These are phyloP conservation scores for Arctocebus calabarensis DNA, from an alignment of 2,797 vertebrate species.

Conservation along the genomic window DNA sequence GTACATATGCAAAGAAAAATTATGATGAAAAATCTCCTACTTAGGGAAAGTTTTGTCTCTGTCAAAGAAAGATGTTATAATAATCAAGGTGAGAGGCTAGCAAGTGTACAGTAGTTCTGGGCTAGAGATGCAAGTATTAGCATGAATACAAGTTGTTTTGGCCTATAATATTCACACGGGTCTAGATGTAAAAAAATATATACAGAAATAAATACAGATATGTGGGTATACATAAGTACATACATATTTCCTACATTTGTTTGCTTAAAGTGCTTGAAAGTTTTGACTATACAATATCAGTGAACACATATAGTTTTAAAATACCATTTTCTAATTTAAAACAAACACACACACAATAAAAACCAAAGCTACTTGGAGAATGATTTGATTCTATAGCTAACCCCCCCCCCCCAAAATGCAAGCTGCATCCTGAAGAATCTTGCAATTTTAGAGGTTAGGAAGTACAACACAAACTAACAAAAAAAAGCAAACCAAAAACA, in stretches of 20 bases:
- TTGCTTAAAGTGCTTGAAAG: neutral
- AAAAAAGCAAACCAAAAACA: neutral
- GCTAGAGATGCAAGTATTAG: neutral
- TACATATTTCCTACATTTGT: neutral
- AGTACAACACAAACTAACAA: neutral
- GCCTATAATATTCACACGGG: neutral
- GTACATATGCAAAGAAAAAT: neutral
- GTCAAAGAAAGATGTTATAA: neutral
- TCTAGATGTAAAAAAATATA: neutral
- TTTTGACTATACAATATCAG: neutral
- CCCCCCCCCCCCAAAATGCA: neutral
- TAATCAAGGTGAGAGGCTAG: neutral
- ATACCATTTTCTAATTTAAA: neutral
- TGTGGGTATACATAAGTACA: neutral
- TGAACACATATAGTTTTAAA: neutral
- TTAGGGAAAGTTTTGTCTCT: neutral
- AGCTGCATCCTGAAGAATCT: neutral
- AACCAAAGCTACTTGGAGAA: neutral
- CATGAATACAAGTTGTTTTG: neutral
- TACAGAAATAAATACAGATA: neutral
- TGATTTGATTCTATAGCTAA: neutral
- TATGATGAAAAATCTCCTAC: neutral
- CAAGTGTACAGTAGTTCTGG: neutral
- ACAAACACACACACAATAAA: neutral
- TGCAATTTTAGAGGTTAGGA: neutral